phyloP scores from a whole-genome alignment of 2,113 vertebrate genomes.

The Shinisaurus crocodilurus region DNA sequence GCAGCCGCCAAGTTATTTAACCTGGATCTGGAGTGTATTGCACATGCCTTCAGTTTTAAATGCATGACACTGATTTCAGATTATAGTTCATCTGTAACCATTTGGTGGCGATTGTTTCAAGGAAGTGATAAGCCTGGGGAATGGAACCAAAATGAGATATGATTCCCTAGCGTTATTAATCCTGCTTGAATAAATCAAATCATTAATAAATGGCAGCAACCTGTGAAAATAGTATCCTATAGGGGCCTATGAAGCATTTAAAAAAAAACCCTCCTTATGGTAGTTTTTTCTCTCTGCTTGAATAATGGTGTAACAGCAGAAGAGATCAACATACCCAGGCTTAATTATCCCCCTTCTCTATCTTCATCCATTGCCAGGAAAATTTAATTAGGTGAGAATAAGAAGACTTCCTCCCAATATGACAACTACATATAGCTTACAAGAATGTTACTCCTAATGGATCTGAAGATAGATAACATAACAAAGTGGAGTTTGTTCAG shows the following conservation, averaged over 20 bases:
- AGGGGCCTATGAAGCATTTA: slow-evolving; percentile 14
- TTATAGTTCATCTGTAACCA: slow-evolving; percentile 41
- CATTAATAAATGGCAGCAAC: slow-evolving; percentile 52
- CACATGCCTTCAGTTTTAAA: slow-evolving; percentile 43
- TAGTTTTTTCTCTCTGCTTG: slow-evolving; percentile 36
- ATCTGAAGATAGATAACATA: slow-evolving; percentile 41
- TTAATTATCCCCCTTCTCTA: slow-evolving; percentile 58
- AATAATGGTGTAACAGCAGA: slow-evolving; percentile 44
- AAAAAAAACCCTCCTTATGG: slow-evolving; percentile 17
- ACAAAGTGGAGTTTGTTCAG: slow-evolving; percentile 34
- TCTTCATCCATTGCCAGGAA: slow-evolving; percentile 59
- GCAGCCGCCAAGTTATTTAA: slow-evolving; percentile 1
- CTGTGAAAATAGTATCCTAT: slow-evolving; percentile 48
- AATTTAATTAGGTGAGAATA: slow-evolving; percentile 59
- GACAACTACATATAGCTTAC: slow-evolving; percentile 53
- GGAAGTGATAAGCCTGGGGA: slow-evolving; percentile 17
- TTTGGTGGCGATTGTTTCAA: slow-evolving; percentile 37
- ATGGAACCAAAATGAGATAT: slow-evolving; percentile 52
- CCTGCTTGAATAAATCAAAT: slow-evolving; percentile 45
- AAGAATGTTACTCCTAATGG: slow-evolving; percentile 55
- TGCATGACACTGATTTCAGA: slow-evolving; percentile 30
- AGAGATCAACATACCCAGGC: slow-evolving; percentile 27
- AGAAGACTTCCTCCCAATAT: slow-evolving; percentile 52
- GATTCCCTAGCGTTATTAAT: slow-evolving; percentile 36
- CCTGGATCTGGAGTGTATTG: background rate